Base-by-base conservation (phyloP, 2,113 vertebrate genomes). In the Rallus limicola region DNA sequence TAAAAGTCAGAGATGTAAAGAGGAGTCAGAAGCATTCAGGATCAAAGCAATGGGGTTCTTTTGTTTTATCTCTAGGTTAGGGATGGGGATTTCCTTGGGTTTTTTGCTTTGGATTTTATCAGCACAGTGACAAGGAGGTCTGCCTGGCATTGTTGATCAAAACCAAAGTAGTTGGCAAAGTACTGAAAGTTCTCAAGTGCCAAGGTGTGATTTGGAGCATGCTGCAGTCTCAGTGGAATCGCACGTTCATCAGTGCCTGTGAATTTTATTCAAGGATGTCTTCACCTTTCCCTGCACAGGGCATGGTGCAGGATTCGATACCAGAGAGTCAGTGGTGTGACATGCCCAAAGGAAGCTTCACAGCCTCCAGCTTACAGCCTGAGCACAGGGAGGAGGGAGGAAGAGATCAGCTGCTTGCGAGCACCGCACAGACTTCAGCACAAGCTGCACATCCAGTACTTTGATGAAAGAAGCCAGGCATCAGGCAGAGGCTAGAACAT, bases 211-310 rank as follows among this genome's bases (percentile, higher is more conserved):
- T 50, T 6, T 44, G 44, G 75, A 72, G 26, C 10, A 0, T 0
- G 1, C 0, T 1, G 34, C 50, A 69, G 31, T 24, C 19, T 23
- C 0, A 0, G 60, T 2, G 1, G 53, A 83, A 65, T 16, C 46
- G 38, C 36, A 10, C 3, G 5, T 28, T 79, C 34, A 44, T 1
- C 1, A 0, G 0, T 28, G 55, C 33, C 26, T 23, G 13, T 56
- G 0, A 0, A 79, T 75, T 56, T 75, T 26, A 67, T 58, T 13
- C 16, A 11, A 71, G n/a, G 16, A 80, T 38, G 17, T 48, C 5
- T 48, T 80, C 72, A 26, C 5, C 33, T 80, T 81, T 68, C 58
- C 56, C 29, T 65, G 13, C 67, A 50, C 18, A 13, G 62, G 17
- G 13, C 9, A 15, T 2, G 6, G 44, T 20, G 28, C 33, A 29